phyloP scores from a whole-genome alignment of 2,797 vertebrate genomes.

The Artibeus lituratus region DNA sequence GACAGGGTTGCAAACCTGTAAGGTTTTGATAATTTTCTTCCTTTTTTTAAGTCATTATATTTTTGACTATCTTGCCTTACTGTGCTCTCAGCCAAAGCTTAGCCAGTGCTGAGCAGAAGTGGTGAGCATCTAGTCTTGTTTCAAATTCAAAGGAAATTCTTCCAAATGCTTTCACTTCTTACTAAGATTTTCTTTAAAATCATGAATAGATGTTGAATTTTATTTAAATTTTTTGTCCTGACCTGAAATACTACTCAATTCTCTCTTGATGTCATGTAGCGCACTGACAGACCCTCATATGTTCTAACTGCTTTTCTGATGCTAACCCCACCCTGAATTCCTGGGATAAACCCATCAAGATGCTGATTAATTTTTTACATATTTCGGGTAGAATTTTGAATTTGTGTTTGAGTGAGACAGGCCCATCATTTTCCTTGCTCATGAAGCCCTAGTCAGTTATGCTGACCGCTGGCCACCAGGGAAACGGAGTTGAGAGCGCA shows the following conservation, averaged over 20 bases:
- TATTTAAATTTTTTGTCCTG: neutral
- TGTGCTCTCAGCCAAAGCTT: neutral
- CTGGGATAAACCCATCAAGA: neutral
- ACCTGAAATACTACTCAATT: neutral
- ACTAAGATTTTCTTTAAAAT: neutral
- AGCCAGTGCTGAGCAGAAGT: neutral
- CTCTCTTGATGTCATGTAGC: neutral
- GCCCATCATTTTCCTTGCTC: neutral
- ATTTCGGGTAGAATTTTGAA: neutral
- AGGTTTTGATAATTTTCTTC: neutral
- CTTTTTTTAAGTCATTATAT: slow-evolving; percentile 8
- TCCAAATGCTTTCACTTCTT: neutral
- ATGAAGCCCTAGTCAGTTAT: neutral
- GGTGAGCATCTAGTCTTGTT: neutral
- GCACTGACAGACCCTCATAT: neutral
- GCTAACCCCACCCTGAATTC: neutral
- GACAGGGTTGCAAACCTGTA: neutral
- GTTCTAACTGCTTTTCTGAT: neutral
- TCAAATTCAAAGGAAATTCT: neutral
- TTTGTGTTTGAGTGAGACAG: neutral
- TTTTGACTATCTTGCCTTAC: neutral
- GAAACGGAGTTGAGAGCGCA: neutral
- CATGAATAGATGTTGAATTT: neutral
- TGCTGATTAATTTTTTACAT: neutral
- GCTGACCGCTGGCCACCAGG: accelerated